Evolutionary conservation across 2,797 vertebrate species (phyloP).

Genomic region (Phrynocephalus vlangalii): DNA sequence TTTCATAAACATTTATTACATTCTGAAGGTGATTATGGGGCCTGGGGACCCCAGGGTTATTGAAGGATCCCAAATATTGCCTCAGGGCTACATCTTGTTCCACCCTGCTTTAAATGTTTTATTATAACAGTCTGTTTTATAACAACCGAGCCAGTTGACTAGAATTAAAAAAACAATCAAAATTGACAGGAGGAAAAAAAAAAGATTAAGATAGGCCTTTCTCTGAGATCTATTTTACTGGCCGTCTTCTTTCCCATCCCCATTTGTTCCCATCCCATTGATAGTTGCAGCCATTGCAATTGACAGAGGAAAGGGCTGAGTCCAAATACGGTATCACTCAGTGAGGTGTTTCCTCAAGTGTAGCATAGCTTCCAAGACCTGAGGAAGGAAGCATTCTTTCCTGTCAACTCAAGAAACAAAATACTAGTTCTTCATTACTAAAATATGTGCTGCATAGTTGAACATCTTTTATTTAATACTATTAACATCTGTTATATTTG

Average conservation of each 20-base stretch:
- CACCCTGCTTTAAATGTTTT: too few relatives aligned
- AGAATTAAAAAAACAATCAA: neutral
- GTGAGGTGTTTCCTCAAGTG: neutral
- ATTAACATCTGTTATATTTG: neutral
- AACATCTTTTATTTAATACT: neutral
- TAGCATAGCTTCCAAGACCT: neutral
- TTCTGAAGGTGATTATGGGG: too few relatives aligned
- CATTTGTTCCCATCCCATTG: too few relatives aligned
- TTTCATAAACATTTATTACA: too few relatives aligned
- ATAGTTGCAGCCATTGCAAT: neutral
- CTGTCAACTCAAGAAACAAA: neutral
- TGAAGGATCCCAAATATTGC: too few relatives aligned
- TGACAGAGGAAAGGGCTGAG: neutral
- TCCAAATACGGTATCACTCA: neutral
- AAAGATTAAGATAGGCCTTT: neutral
- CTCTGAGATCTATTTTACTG: neutral
- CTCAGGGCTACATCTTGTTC: too few relatives aligned
- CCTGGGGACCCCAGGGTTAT: too few relatives aligned
- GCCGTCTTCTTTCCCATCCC: neutral
- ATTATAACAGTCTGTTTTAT: neutral
- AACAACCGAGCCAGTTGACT: neutral
- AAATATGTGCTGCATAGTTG: conserved; percentile 3
- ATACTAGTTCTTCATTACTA: neutral
- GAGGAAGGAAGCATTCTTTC: neutral
- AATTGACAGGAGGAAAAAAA: neutral